Evolutionary conservation across 1,140 invertebrate genomes (phyloP).

Genomic region (Nebria ingens): DNA sequence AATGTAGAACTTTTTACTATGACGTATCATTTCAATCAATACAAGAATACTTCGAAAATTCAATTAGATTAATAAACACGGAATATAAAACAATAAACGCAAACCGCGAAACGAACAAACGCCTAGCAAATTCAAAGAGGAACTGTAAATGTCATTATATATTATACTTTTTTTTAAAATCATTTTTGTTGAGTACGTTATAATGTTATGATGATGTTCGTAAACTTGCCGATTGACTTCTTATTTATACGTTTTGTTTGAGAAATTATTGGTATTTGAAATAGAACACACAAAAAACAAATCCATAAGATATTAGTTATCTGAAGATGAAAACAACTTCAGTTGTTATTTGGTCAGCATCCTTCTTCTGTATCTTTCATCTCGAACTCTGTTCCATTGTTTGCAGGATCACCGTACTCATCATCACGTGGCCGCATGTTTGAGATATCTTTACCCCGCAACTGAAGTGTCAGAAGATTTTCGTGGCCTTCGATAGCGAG

Average conservation of each 20-base stretch:
- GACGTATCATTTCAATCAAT: too few species aligned
- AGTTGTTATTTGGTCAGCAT: slow-evolving; percentile 27
- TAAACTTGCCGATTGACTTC: background rate
- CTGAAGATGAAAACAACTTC: slow-evolving; percentile 12
- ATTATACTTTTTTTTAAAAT: background rate
- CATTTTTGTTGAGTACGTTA: too few species aligned
- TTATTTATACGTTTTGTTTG: background rate
- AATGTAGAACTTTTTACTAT: too few species aligned
- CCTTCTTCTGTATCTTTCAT: slow-evolving; percentile 34
- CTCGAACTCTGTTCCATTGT: slow-evolving; percentile 40
- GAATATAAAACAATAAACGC: too few species aligned
- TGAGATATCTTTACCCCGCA: slow-evolving; percentile 41
- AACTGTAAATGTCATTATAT: background rate
- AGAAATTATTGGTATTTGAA: slow-evolving; percentile 1
- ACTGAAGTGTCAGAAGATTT: slow-evolving; percentile 51
- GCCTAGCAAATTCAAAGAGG: too few species aligned
- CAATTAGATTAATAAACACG: too few species aligned
- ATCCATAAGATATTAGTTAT: slow-evolving; percentile 3
- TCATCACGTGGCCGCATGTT: slow-evolving; percentile 30
- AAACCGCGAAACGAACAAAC: too few species aligned
- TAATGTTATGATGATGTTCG: too few species aligned
- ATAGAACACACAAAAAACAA: slow-evolving; percentile 3
- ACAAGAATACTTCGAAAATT: too few species aligned
- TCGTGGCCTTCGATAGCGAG: slow-evolving; percentile 52
- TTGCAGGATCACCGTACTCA: slow-evolving; percentile 37